A percentile compares a stretch with the other conserved stretches of the same genome.
Evolutionary conservation across 2,888 invertebrate genomes (phyloP).

Genomic region (Taenaris catops): DNA sequence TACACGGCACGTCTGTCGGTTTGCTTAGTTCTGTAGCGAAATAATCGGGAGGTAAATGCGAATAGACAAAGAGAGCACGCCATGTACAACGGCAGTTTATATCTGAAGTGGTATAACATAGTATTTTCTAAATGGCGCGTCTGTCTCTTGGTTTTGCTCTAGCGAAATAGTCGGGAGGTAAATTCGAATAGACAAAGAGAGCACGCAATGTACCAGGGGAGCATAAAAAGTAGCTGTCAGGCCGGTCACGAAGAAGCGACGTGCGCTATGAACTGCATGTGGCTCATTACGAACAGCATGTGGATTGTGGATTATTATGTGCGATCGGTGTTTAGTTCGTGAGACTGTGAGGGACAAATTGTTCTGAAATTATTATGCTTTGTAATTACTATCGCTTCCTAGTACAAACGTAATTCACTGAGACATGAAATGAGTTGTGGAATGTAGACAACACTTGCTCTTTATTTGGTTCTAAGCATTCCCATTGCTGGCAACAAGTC

Average conservation of each 20-base stretch:
- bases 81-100: slow-evolving; percentile 48
- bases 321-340: slow-evolving; percentile 9
- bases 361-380: slow-evolving; percentile 5
- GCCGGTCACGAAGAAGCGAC: slow-evolving; percentile 74
- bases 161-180: slow-evolving; percentile 47
- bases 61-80: slow-evolving; percentile 71
- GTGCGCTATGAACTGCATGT: slow-evolving; percentile 52
- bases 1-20: not conserved
- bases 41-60: slow-evolving; percentile 63
- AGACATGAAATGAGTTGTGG: too few relatives aligned
- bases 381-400: slow-evolving; percentile 4
- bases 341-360: slow-evolving; percentile 11
- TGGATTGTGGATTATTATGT: slow-evolving; percentile 12
- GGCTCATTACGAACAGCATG: slow-evolving; percentile 7
- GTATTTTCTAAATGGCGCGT: too few relatives aligned
- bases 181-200: slow-evolving; percentile 74
- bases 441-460: too few relatives aligned
- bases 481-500: too few relatives aligned
- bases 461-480: too few relatives aligned
- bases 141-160: not conserved
- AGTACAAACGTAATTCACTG: too few relatives aligned
- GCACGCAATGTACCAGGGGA: slow-evolving; percentile 52
- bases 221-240: slow-evolving; percentile 76
- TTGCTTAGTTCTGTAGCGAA: not conserved
- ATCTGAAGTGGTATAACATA: too few relatives aligned